A percentile compares a stretch with the other conserved stretches of the same genome.
phyloP scores from a whole-genome alignment of 2,888 invertebrate genomes.

The Rhabditophanes sp. region DNA sequence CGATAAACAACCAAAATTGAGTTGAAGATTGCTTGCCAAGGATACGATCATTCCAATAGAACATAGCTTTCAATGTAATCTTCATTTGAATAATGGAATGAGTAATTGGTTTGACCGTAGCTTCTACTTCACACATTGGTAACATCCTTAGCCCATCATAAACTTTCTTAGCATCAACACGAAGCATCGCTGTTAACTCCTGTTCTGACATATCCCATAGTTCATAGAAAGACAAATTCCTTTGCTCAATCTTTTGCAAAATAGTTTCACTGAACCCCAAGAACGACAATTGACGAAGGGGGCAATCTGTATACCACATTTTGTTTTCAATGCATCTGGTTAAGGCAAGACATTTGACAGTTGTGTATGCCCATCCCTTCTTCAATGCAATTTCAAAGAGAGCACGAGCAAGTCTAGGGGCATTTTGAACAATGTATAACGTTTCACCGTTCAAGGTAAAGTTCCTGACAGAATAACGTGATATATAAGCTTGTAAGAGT shows the following conservation, averaged over 20 bases:
- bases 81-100: constrained; percentile 47
- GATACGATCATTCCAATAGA: constrained; percentile 49
- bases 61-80: constrained; percentile 51
- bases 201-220: constrained; percentile 70
- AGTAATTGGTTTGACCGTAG: constrained; percentile 81
- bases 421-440: constrained; percentile 65
- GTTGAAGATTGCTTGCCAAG: constrained; percentile 64
- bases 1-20: constrained; percentile 92
- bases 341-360: constrained; percentile 64
- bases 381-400: constrained; percentile 80
- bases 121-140: constrained; percentile 66
- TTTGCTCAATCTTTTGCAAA: constrained; percentile 14
- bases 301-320: constrained; percentile 58
- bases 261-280: constrained; percentile 1
- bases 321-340: constrained; percentile 83
- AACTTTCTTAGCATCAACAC: constrained; percentile 47
- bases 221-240: constrained; percentile 51
- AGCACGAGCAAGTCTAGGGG: constrained; percentile 60
- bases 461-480: constrained; percentile 54
- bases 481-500: constrained; percentile 4
- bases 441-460: constrained; percentile 75
- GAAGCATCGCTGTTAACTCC: constrained; percentile 55
- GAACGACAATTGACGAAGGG: background rate
- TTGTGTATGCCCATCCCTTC: constrained; percentile 73
- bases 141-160: constrained; percentile 70